Conservation (phyloP, 2,113 vertebrate genomes). For the Triplophysa rosa region DNA sequence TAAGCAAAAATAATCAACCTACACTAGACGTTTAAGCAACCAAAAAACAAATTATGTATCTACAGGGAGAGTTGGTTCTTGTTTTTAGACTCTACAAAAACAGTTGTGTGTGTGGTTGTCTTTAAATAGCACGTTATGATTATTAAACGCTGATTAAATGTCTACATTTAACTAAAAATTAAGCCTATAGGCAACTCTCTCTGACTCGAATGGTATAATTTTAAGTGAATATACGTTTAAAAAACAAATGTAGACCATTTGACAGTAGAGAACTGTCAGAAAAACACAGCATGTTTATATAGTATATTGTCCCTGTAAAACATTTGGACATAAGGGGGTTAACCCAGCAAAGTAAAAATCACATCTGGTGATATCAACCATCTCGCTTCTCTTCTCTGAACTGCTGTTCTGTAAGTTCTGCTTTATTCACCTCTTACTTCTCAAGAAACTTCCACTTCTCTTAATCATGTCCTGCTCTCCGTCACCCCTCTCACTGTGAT, state of each 20-base stretch:
- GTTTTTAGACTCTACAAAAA: too few relatives aligned
- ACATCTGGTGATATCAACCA: not conserved
- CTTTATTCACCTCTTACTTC: not conserved
- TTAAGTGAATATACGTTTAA: too few relatives aligned
- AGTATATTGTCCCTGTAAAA: not conserved
- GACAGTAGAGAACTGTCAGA: too few relatives aligned
- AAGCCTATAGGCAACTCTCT: too few relatives aligned
- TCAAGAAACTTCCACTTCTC: constrained; percentile 24
- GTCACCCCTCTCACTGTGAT: not conserved
- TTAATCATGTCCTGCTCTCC: constrained; percentile 4
- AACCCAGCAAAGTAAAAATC: not conserved
- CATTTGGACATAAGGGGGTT: not conserved
- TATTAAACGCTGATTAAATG: too few relatives aligned
- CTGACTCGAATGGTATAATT: too few relatives aligned
- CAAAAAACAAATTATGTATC: not conserved
- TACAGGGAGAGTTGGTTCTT: not conserved
- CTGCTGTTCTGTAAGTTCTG: constrained; percentile 42
- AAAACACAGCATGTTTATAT: too few relatives aligned
- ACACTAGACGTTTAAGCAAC: constrained; percentile 4
- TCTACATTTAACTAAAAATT: too few relatives aligned
- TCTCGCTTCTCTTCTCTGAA: constrained; percentile 14
- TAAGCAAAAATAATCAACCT: not conserved
- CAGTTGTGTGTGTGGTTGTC: too few relatives aligned
- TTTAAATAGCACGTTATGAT: too few relatives aligned
- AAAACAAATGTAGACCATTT: too few relatives aligned